Percentiles rank a stretch among this genome's conserved stretches.
Conservation (phyloP, 1,140 invertebrate species). For the Camponotus vicinus region DNA sequence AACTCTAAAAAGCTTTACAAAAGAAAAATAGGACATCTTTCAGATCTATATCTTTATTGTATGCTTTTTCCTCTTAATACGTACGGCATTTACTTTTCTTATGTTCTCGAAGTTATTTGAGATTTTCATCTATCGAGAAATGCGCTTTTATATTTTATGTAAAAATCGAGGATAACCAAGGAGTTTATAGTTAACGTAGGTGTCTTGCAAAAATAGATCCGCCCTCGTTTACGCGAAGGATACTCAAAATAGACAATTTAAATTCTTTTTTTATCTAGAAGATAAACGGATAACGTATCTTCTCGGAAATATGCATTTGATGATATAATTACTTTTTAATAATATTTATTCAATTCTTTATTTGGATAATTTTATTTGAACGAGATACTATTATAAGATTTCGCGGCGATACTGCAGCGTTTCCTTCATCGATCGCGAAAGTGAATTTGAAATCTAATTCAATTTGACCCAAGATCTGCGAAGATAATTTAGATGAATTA, state of each 20-base stretch:
- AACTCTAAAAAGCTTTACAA: not conserved
- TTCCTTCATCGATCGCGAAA: slow-evolving; percentile 59
- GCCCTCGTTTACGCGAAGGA: not conserved
- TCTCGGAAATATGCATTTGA: not conserved
- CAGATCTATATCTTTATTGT: not conserved
- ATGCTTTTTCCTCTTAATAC: no score
- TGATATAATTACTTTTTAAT: no score
- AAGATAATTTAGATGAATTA: slow-evolving; percentile 77
- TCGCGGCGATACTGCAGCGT: not conserved
- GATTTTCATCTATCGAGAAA: not conserved
- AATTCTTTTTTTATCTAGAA: not conserved
- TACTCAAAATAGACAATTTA: not conserved
- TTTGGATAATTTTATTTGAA: no score
- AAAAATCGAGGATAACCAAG: not conserved
- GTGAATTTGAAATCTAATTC: slow-evolving; percentile 72
- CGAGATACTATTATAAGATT: not conserved
- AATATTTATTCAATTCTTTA: no score
- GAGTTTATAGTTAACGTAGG: slow-evolving; percentile 35
- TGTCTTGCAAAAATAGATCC: not conserved
- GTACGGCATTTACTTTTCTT: not conserved
- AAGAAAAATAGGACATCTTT: not conserved
- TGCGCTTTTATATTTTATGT: slow-evolving; percentile 9
- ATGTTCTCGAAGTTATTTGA: not conserved
- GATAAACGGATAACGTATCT: not conserved
- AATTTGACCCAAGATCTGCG: slow-evolving; percentile 12